Conservation (phyloP, 2,113 vertebrate genomes). For the Neopipo cinnamomea region DNA sequence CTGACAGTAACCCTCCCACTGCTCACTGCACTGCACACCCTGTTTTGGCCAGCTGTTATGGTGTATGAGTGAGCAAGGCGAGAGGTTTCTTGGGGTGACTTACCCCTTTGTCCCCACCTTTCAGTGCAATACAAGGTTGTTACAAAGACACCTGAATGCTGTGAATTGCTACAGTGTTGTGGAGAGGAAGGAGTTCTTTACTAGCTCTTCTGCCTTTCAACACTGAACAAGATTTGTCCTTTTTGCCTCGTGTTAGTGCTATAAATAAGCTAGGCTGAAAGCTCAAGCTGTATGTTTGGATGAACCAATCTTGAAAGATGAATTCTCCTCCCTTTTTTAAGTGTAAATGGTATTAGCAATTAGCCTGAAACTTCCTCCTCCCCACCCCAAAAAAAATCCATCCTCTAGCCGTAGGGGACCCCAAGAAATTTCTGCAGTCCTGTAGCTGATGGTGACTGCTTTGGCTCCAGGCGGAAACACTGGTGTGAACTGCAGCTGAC, state of each 20-base stretch:
- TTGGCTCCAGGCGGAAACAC: background rate
- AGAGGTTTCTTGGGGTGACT: background rate
- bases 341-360: background rate
- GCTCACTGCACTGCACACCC: background rate
- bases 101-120: background rate
- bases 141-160: background rate
- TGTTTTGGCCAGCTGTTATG: background rate
- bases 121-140: background rate
- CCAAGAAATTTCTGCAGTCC: background rate
- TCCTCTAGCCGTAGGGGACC: background rate
- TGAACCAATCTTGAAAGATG: background rate
- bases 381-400: accelerated
- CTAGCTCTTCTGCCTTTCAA: background rate
- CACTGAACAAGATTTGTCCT: background rate
- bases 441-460: background rate
- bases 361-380: background rate
- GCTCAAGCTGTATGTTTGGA: background rate
- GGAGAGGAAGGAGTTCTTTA: background rate
- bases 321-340: background rate
- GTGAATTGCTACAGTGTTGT: background rate
- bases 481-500: accelerated
- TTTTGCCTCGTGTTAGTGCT: background rate
- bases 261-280: background rate
- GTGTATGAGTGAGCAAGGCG: accelerated
- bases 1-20: background rate